Conservation (phyloP, 1,140 invertebrate species). For the Dufourea novaeangliae region DNA sequence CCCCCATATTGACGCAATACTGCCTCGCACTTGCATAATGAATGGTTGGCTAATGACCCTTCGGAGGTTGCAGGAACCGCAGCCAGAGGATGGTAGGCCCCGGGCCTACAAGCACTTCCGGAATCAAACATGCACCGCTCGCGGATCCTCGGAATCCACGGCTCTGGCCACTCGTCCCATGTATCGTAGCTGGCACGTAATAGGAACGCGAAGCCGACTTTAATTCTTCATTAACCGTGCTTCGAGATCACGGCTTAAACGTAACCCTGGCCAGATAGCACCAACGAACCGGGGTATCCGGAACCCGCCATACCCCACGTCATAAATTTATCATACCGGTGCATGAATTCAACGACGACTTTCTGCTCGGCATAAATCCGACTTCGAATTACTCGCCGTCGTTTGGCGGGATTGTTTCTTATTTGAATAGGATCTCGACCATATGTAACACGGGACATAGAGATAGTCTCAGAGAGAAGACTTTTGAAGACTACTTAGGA, state of each 20-base stretch:
- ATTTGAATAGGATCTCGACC: too few relatives aligned
- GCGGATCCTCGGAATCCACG: conserved; percentile 44
- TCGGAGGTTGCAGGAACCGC: conserved; percentile 77
- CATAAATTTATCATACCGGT: conserved; percentile 28
- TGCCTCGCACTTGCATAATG: conserved; percentile 77
- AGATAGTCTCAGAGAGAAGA: too few relatives aligned
- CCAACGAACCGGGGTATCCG: conserved; percentile 19
- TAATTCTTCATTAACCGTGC: conserved; percentile 49
- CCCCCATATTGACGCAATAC: conserved; percentile 76
- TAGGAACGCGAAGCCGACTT: conserved; percentile 41
- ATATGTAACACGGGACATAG: too few relatives aligned
- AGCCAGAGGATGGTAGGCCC: conserved; percentile 68
- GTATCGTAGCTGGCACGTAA: conserved; percentile 34
- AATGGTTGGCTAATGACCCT: conserved; percentile 79
- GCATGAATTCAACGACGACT: conserved; percentile 9
- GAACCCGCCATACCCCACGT: conserved; percentile 3
- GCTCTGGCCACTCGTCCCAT: conserved; percentile 32
- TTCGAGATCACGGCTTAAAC: not conserved
- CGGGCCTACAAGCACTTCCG: conserved; percentile 73
- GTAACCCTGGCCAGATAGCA: conserved; percentile 7
- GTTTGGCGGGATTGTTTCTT: too few relatives aligned
- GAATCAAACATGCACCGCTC: conserved; percentile 74
- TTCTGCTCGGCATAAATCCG: not conserved
- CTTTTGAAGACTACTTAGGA: too few relatives aligned
- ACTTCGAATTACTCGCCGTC: too few relatives aligned